Conservation (phyloP, 2,888 invertebrate species). For the Eupeodes latifasciatus region DNA sequence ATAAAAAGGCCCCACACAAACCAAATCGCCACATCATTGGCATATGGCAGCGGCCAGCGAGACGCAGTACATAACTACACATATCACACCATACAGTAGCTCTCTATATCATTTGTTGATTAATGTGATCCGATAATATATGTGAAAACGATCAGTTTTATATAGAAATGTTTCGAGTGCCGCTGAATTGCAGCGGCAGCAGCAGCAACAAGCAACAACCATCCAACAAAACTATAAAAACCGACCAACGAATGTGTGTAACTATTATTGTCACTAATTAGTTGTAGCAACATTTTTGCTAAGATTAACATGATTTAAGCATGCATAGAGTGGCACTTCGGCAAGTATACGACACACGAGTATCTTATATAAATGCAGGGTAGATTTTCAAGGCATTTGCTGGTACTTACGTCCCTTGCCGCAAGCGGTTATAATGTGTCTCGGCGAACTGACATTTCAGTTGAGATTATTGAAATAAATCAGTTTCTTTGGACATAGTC, state of each 20-base stretch:
- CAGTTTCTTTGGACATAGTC: conserved; percentile 74
- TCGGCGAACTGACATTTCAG: conserved; percentile 63
- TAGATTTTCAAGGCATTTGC: conserved; percentile 41
- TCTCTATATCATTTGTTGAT: conserved; percentile 49
- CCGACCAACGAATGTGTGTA: conserved; percentile 34
- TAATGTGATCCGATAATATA: conserved; percentile 74
- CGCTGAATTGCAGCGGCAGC: conserved; percentile 4
- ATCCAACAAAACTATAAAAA: conserved; percentile 4
- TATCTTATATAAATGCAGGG: conserved; percentile 37
- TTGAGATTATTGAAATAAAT: conserved; percentile 71
- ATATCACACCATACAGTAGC: conserved; percentile 52
- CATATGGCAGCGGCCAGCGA: too few relatives aligned
- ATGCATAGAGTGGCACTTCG: conserved; percentile 46
- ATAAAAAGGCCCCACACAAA: conserved; percentile 38
- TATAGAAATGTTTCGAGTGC: conserved; percentile 50
- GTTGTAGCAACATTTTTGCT: conserved; percentile 71
- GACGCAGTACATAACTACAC: not conserved
- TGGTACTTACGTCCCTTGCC: not conserved
- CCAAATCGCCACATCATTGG: not conserved
- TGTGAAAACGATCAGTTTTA: conserved; percentile 68
- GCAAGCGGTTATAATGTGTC: conserved; percentile 34
- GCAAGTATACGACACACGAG: not conserved
- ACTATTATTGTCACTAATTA: conserved; percentile 74
- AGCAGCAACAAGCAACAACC: not conserved
- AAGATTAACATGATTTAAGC: conserved; percentile 73